phyloP scores from a whole-genome alignment of 1,140 invertebrate genomes.

The Chironomus tepperi region DNA sequence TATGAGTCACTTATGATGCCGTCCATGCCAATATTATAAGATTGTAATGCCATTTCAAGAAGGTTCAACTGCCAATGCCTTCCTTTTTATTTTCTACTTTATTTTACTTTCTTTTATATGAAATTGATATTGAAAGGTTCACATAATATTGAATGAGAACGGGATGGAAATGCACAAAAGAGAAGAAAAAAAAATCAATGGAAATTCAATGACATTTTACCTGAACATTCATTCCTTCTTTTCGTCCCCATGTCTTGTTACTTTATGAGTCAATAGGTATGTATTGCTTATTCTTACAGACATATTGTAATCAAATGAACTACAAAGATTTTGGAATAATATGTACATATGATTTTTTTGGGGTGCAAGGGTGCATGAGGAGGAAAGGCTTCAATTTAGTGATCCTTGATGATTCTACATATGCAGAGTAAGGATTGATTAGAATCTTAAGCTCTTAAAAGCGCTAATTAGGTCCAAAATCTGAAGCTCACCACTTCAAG shows the following conservation, averaged over 20 bases:
- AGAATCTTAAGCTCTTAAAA: too few species aligned
- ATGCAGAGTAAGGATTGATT: too few species aligned
- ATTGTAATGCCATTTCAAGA: background rate
- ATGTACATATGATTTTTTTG: too few species aligned
- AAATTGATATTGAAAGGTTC: slow-evolving; percentile 10
- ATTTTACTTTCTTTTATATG: too few species aligned
- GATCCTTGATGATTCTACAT: too few species aligned
- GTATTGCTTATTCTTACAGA: background rate
- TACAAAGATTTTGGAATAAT: too few species aligned
- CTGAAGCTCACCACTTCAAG: too few species aligned
- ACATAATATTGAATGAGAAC: background rate
- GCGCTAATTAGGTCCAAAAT: too few species aligned
- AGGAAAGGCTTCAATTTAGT: too few species aligned
- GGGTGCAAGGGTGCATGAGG: too few species aligned
- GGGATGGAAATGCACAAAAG: background rate
- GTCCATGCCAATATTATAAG: background rate
- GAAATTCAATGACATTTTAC: slow-evolving; percentile 14
- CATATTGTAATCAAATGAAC: background rate
- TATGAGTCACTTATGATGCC: slow-evolving; percentile 12
- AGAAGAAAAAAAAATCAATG: background rate
- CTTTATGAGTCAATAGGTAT: background rate
- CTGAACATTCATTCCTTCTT: background rate
- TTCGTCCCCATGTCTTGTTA: background rate
- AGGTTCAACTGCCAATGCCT: background rate
- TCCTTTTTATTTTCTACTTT: background rate